Percentiles rank a stretch among this genome's conserved stretches.
Evolutionary conservation across 53 echinoderm and acorn worm species (phyloP).

Genomic region (Mesocentrotus franciscanus): DNA sequence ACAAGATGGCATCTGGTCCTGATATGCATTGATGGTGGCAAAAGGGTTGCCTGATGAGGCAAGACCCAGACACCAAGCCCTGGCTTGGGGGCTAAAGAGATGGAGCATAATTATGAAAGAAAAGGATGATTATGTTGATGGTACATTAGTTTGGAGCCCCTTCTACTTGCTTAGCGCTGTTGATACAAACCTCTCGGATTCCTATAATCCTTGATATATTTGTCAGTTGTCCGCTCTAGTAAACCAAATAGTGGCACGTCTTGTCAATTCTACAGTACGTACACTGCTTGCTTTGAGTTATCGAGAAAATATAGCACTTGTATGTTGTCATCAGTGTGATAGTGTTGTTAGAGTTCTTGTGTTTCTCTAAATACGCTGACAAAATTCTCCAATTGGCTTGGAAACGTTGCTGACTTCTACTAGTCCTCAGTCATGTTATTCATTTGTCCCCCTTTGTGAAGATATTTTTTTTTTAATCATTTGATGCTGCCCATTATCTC

Average conservation of each 20-base stretch:
- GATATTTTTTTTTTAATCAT: not conserved
- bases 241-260: not conserved
- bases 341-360: not conserved
- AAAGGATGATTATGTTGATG: not conserved
- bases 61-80: not conserved
- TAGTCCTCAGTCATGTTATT: not conserved
- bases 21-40: not conserved
- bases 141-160: not conserved
- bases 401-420: not conserved
- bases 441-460: not conserved
- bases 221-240: not conserved
- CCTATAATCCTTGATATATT: not conserved
- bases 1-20: conserved; percentile 53
- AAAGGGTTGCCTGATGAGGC: not conserved
- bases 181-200: not conserved
- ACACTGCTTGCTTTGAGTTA: not conserved
- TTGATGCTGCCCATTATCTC: not conserved
- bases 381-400: not conserved
- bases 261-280: not conserved
- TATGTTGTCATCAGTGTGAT: not conserved
- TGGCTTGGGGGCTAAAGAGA: not conserved
- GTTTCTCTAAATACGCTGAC: not conserved
- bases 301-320: not conserved
- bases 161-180: not conserved
- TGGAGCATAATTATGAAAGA: not conserved